Evolutionary conservation across 2,113 vertebrate genomes (phyloP).

Genomic region (Proterorhinus semilunaris): DNA sequence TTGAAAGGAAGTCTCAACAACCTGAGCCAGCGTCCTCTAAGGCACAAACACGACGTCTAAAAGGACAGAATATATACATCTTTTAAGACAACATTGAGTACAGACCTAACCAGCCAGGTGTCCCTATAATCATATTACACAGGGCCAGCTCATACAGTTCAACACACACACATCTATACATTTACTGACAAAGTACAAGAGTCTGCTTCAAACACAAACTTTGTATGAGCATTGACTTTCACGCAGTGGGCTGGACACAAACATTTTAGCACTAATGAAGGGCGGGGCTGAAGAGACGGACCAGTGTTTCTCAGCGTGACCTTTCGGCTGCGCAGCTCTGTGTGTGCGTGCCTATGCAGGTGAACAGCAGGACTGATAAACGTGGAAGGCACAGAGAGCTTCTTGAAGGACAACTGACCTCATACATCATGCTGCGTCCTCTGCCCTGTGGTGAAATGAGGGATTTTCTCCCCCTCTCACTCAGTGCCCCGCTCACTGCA

Average conservation of each 20-base stretch:
- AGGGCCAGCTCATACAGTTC: not conserved
- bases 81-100: not conserved
- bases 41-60: too few species aligned
- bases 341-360: conserved; percentile 8
- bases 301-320: conserved; percentile 60
- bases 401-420: conserved; percentile 68
- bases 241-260: conserved; percentile 44
- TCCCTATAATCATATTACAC: not conserved
- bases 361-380: conserved; percentile 46
- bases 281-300: conserved; percentile 56
- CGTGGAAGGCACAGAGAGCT: conserved; percentile 48
- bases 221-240: conserved; percentile 38
- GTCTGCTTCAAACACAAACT: conserved; percentile 40
- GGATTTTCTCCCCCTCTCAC: conserved; percentile 57
- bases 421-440: conserved; percentile 64
- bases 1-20: too few species aligned
- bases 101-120: not conserved
- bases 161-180: not conserved
- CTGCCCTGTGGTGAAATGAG: conserved; percentile 55
- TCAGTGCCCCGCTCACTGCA: conserved; percentile 18
- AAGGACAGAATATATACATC: too few species aligned
- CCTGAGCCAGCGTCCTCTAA: too few species aligned
- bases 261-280: conserved; percentile 55
- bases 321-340: conserved; percentile 49
- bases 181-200: conserved; percentile 15